Base-by-base conservation (phyloP, 2,797 vertebrate species). In the Oreochromis grahami region DNA sequence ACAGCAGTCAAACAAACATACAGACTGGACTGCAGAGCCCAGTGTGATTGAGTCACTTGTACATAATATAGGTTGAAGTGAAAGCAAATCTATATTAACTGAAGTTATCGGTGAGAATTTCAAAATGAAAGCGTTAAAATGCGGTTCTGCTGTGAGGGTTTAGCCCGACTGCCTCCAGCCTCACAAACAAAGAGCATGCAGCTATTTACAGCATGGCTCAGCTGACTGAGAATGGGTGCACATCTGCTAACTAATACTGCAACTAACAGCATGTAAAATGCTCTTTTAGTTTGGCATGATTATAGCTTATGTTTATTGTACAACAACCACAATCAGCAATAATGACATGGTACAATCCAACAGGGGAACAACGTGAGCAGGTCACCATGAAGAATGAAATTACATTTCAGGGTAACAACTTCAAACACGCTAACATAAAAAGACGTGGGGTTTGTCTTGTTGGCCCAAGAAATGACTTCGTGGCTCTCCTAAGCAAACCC, bases 121-220 rank as follows among this genome's bases (percentile, higher is more conserved):
- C 38, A 43, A 84, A 52, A 76, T 12, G 7, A 34, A 74, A 4
- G 10, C 13, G 26, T 32, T 74, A 21, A 38, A 7, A 4, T 13
- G 32, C 10, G 17, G 58, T 36, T 72, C 8, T 70, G 41, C 65
- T 72, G 14, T 45, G 38, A 70, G 55, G 52, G 14, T 65, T 81
- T 72, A n/a, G 41, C 76, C 17, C 15, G 24, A 13, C 24, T 55
- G 21, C 56, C 14, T 51, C 50, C 56, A 76, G 53, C 65, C 51
- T 5, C 26, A 52, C 19, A 11, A 74, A 52, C 19, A 11, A 74
- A 36, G 6, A 13, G n/a, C 5, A 43, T 26, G 17, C 11, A 77
- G 19, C 2, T 88, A 92, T 93, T 85, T 92, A 94, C 89, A 92
- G 72, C 52, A 34, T 50, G 68, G 11, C 10, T 13, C 3, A 12